Percentiles rank a stretch among this genome's conserved stretches.
These are phyloP conservation scores for Hydrolagus colliei DNA, from an alignment of 2,797 vertebrate species.

Conservation along the genomic window DNA sequence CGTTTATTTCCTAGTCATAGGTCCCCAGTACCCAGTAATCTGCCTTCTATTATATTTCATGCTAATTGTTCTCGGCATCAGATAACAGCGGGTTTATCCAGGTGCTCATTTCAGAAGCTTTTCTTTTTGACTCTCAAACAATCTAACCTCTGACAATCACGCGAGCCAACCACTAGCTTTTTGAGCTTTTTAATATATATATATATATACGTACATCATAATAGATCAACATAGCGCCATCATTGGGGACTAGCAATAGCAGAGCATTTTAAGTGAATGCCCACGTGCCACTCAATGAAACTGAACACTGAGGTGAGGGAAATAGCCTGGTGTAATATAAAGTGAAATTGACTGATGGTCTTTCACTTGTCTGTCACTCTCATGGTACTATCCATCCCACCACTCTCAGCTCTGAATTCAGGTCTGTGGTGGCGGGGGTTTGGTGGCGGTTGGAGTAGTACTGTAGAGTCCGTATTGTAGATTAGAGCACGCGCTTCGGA, in stretches of 20 bases:
- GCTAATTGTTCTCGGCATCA: constrained; percentile 5
- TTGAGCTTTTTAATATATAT: not conserved
- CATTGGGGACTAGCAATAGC: not conserved
- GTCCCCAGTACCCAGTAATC: not conserved
- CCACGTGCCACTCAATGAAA: not conserved
- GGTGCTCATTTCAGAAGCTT: not conserved
- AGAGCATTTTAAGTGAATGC: not conserved
- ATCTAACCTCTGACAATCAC: constrained; percentile 7
- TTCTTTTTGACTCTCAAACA: not conserved
- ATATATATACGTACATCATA: not conserved
- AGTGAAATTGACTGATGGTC: constrained; percentile 4
- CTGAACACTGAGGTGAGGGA: not conserved
- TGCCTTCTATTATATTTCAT: not conserved
- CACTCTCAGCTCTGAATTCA: too few relatives aligned
- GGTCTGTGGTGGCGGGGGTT: too few relatives aligned
- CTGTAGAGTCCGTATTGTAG: too few relatives aligned
- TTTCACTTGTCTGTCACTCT: too few relatives aligned
- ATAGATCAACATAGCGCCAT: constrained; percentile 5
- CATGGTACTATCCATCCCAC: too few relatives aligned
- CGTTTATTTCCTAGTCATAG: not conserved
- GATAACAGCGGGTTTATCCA: not conserved
- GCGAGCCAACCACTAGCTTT: not conserved
- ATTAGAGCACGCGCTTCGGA: too few relatives aligned
- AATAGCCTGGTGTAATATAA: too few relatives aligned
- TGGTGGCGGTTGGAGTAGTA: too few relatives aligned